Evolutionary conservation across 2,888 invertebrate genomes (phyloP), one percentile per base, ranked within the genome.

Genomic region (Lepidonotus clava): DNA sequence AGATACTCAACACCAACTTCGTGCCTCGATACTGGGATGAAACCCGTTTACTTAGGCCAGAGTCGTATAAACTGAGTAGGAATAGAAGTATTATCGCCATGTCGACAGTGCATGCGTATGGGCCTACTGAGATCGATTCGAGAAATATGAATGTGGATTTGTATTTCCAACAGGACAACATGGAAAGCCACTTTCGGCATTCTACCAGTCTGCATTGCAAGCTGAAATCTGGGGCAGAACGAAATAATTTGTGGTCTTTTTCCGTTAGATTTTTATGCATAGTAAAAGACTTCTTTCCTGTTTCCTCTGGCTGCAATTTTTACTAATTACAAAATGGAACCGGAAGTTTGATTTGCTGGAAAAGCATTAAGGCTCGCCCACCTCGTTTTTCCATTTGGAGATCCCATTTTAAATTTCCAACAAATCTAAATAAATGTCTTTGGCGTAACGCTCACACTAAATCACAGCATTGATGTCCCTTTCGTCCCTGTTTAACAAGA

Each of bases 231-330:
- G 61, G 1, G 61, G 28, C 28, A 61, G 24, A 61, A 28, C 28
- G 61, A 61, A 61, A 61, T 61, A 61, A 61, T 61, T 61, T 32
- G 5, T n/a, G n/a, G n/a, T n/a, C 61, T 28, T 61, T 61, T 61
- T 61, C 11, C 11, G 1, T 24, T 32, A n/a, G 28, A 28, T 8
- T 61, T 61, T 61, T 11, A 1, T 61, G 46, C 46, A 28, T n/a
- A 61, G 61, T 61, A 61, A 61, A 61, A 61, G 24, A 61, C 61
- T 61, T 61, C 61, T 61, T 61, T 61, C 61, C 61, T 61, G 61
- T 61, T 61, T 61, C 61, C 61, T 61, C 61, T 61, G 28, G 11
- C 14, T 24, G 61, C 28, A 61, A 61, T 61, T 61, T 61, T 61
- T 61, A 61, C 61, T 61, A 61, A 61, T 61, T 61, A 61, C 61